Evolutionary conservation across 2,888 invertebrate genomes (phyloP), one percentile per base, ranked within the genome.

Genomic region (Xylota segnis): DNA sequence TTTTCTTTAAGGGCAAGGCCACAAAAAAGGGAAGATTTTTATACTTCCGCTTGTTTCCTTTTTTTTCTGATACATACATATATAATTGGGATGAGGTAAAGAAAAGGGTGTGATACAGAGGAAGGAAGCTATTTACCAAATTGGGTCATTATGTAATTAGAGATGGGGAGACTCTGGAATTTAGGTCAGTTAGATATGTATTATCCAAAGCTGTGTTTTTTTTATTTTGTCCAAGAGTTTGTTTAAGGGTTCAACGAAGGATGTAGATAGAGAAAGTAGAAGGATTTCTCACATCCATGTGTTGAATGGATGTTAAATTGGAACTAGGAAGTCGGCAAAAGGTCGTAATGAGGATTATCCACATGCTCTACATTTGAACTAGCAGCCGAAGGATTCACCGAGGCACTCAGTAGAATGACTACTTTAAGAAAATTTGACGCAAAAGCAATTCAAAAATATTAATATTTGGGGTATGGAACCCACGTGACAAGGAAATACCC

Each of bases 81-180:
- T n/a, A 63, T 43, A 56, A 37, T 7, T 23, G 45, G 52, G 52
- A 61, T 59, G 63, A 45, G 52, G 45, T 76, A 10, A 37, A 32
- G 16, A 27, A 74, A 79, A 79, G 78, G 78, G 78, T 79, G 78
- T 18, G 65, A 71, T 63, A 65, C 37, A 63, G 52, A 52, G 65
- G 79, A 79, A 72, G 79, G 72, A 78, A 71, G 68, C 47, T 66
- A 79, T 79, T 79, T 72, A 58, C 47, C 23, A 72, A 72, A 79
- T 72, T 72, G 79, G 79, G 79, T 72, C 72, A 79, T 79, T 79
- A 79, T 65, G 71, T 79, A 58, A 71, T 71, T 77, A 77, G 56
- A 40, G 56, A 63, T 37, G 50, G 45, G 18, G 54, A 54, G 63
- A 63, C 27, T 63, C 23, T 37, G 43, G 56, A 43, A 72, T 66